Evolutionary conservation across 2,797 vertebrate genomes (phyloP).

Genomic region (Periparus ater): DNA sequence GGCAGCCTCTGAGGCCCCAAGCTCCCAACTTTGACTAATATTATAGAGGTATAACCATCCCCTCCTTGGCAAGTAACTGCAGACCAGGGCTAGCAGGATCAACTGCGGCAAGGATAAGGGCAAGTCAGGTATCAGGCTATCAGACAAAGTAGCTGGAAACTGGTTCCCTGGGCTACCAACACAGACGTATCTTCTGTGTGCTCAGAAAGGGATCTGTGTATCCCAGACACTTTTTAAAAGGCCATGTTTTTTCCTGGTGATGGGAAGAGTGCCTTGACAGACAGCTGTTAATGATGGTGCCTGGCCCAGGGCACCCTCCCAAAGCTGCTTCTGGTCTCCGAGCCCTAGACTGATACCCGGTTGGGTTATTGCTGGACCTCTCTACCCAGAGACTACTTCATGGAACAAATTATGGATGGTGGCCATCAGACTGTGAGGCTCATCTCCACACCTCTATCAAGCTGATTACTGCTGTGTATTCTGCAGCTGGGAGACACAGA

Average conservation of each 20-base stretch:
- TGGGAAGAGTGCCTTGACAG: background rate
- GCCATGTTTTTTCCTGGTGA: background rate
- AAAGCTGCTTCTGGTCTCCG: background rate
- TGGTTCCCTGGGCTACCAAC: background rate
- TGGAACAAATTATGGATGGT: background rate
- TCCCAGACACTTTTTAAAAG: background rate
- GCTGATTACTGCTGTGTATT: background rate
- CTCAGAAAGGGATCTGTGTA: background rate
- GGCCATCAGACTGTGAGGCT: background rate
- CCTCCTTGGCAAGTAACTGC: background rate
- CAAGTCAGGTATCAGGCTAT: background rate
- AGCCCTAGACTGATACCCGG: accelerated
- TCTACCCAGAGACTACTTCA: background rate
- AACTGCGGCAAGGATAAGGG: background rate
- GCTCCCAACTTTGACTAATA: background rate
- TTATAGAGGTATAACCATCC: background rate
- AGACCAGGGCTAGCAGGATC: background rate
- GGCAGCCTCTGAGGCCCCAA: background rate
- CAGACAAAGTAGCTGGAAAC: background rate
- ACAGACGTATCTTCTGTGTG: accelerated
- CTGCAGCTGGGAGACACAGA: background rate
- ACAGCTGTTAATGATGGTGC: background rate
- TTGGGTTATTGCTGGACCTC: background rate
- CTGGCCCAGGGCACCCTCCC: background rate
- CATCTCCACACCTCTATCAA: background rate